Conservation (phyloP, 2,113 vertebrate genomes). For the Lipotes vexillifer region DNA sequence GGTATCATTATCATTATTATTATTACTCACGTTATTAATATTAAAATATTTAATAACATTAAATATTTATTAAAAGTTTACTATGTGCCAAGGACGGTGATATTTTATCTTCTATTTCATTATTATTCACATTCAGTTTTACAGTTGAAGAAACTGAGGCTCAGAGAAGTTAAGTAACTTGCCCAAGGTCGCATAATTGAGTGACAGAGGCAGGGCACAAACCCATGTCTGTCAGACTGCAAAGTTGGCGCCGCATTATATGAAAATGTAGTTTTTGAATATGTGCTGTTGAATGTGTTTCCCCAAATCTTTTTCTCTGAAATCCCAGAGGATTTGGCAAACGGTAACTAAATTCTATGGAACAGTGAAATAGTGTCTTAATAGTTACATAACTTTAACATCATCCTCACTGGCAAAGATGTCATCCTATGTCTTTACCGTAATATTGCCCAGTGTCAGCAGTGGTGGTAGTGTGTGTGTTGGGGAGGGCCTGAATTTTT, state of each 20-base stretch:
- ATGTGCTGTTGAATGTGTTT: not conserved
- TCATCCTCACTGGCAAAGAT: not conserved
- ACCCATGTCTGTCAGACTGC: not conserved
- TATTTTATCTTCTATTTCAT: not conserved
- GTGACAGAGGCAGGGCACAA: not conserved
- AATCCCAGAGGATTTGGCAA: not conserved
- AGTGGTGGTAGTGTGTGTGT: no score
- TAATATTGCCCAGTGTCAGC: no score
- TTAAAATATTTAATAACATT: not conserved
- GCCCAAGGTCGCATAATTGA: not conserved
- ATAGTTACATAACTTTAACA: not conserved
- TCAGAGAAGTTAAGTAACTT: not conserved
- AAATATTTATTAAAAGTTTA: not conserved
- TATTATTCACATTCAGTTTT: not conserved
- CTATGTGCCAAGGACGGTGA: not conserved
- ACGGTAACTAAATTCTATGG: not conserved
- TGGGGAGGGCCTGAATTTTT: not conserved
- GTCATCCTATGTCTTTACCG: not conserved
- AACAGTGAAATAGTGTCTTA: not conserved
- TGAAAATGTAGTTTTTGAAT: not conserved
- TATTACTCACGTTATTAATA: not conserved
- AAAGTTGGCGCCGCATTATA: not conserved
- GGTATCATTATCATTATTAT: not conserved
- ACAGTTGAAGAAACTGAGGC: not conserved
- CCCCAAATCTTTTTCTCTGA: not conserved